Evolutionary conservation across 2,797 vertebrate genomes (phyloP).

Genomic region (Oreonectes daqikongensis): DNA sequence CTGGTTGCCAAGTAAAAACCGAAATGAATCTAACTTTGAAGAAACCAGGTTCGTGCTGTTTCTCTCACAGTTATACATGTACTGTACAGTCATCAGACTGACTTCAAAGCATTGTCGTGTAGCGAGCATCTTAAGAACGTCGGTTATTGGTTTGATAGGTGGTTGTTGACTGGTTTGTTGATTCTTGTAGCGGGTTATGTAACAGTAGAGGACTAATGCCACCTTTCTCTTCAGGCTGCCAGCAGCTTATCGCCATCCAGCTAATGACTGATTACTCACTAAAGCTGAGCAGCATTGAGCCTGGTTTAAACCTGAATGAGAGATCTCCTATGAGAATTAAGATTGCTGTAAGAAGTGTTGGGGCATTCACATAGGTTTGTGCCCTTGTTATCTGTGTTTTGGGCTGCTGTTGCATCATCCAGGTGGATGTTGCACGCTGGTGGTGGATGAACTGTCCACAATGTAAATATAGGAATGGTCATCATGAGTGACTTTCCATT

Average conservation of each 20-base stretch:
- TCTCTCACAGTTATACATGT: not conserved
- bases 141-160: not conserved
- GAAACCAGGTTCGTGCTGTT: not conserved
- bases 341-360: not conserved
- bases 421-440: not conserved
- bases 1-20: conserved; percentile 14
- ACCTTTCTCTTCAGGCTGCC: conserved; percentile 18
- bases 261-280: not conserved
- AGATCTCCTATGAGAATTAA: not conserved
- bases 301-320: not conserved
- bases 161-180: conserved; percentile 42
- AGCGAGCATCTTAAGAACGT: not conserved
- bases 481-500: too few relatives aligned
- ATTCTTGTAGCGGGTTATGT: conserved; percentile 34
- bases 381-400: not conserved
- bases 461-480: not conserved
- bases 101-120: conserved; percentile 1
- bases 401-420: not conserved
- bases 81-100: not conserved
- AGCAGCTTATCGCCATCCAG: not conserved
- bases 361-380: not conserved
- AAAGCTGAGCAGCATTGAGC: not conserved
- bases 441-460: not conserved
- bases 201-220: conserved; percentile 17
- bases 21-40: conserved; percentile 7